These are phyloP conservation scores for Anhinga rufa DNA, from an alignment of 2,113 vertebrate genomes.

Conservation along the genomic window DNA sequence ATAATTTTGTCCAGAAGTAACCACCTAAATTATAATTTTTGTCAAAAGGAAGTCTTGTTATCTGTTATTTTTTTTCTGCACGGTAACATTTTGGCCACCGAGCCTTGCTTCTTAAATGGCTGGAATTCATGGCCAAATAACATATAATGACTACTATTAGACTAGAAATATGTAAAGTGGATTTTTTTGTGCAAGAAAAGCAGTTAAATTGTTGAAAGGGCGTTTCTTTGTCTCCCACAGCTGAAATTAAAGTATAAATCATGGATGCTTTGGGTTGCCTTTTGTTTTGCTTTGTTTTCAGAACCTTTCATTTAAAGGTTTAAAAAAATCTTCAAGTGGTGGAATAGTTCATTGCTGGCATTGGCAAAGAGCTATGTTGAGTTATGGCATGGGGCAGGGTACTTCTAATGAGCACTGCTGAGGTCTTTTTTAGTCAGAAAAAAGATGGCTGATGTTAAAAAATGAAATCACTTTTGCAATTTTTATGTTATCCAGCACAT, in stretches of 20 bases:
- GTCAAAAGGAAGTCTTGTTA: background rate
- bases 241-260: background rate
- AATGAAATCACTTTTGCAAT: background rate
- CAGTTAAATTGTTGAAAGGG: background rate
- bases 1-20: background rate
- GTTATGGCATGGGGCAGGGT: background rate
- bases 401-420: background rate
- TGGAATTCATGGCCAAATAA: background rate
- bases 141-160: background rate
- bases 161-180: background rate
- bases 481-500: background rate
- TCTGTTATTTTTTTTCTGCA: background rate
- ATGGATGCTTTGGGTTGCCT: background rate
- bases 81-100: background rate
- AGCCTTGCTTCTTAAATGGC: background rate
- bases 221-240: background rate
- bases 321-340: background rate
- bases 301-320: background rate
- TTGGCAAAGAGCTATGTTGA: background rate
- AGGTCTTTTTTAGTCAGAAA: background rate
- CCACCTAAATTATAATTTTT: background rate
- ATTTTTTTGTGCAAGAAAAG: background rate
- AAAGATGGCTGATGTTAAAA: background rate
- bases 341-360: background rate
- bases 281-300: background rate